Evolutionary conservation across 2,113 vertebrate species (phyloP).

Genomic region (Scomber japonicus): DNA sequence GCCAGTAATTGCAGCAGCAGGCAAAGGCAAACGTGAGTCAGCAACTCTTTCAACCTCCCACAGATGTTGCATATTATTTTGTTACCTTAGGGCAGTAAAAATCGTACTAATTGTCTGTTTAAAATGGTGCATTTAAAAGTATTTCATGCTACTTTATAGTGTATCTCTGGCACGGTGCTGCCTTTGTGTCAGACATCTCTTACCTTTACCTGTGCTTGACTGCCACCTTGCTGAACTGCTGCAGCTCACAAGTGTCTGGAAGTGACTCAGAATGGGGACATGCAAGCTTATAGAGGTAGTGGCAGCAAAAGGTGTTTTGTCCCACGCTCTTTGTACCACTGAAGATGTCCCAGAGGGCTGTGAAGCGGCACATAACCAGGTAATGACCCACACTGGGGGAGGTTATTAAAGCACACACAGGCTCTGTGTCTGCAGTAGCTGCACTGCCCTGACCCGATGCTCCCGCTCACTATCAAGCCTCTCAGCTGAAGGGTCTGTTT

Average conservation of each 20-base stretch:
- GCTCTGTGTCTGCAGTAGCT: conserved; percentile 50
- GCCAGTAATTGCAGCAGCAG: conserved; percentile 7
- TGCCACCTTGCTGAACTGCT: too few relatives aligned
- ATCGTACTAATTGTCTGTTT: conserved; percentile 20
- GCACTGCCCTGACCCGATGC: conserved; percentile 38
- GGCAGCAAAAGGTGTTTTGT: conserved; percentile 47
- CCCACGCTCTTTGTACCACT: conserved; percentile 37
- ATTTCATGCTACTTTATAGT: not conserved
- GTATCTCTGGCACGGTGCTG: not conserved
- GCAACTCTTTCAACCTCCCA: conserved; percentile 23
- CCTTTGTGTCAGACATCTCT: too few relatives aligned
- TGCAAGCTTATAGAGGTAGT: conserved; percentile 5
- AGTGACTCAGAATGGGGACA: conserved; percentile 22
- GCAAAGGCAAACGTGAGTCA: not conserved
- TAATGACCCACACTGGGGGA: conserved; percentile 60
- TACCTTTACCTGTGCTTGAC: too few relatives aligned
- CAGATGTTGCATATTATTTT: conserved; percentile 12
- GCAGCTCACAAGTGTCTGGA: conserved; percentile 27
- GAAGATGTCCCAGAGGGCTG: conserved; percentile 18
- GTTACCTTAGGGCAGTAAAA: not conserved
- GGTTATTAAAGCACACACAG: conserved; percentile 63
- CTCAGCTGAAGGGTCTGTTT: conserved; percentile 57
- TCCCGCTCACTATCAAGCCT: conserved; percentile 36
- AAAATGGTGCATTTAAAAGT: conserved; percentile 6
- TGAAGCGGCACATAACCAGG: conserved; percentile 25